Evolutionary conservation across 2,888 invertebrate species (phyloP).

Genomic region (Napeogenes inachia): DNA sequence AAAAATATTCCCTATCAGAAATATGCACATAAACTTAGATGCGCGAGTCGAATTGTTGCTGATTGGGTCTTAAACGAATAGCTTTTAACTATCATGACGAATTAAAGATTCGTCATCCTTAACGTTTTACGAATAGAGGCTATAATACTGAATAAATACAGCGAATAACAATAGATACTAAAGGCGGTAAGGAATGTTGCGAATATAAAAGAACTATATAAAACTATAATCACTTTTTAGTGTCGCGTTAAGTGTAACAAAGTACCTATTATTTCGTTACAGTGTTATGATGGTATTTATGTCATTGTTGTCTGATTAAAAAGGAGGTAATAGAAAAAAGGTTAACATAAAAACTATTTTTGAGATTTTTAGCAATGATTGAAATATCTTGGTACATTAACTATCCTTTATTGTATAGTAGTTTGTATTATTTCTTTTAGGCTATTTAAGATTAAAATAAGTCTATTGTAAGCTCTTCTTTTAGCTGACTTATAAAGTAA

Average conservation of each 20-base stretch:
- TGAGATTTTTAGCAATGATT: too few species aligned
- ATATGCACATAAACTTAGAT: conserved; percentile 17
- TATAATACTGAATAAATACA: neutral
- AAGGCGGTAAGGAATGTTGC: neutral
- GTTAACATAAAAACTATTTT: too few species aligned
- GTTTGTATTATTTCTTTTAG: too few species aligned
- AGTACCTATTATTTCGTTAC: neutral
- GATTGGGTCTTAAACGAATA: conserved; percentile 11
- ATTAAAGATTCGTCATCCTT: neutral
- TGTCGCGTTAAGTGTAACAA: neutral
- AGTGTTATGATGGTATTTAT: too few species aligned
- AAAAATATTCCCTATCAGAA: conserved; percentile 13
- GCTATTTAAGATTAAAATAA: too few species aligned
- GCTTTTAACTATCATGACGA: neutral
- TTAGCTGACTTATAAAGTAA: too few species aligned
- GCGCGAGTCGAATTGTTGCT: conserved; percentile 19
- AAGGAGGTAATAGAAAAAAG: too few species aligned
- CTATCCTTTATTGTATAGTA: too few species aligned
- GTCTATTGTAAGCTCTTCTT: too few species aligned
- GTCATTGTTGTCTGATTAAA: too few species aligned
- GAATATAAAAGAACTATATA: neutral
- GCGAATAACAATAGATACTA: neutral
- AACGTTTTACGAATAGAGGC: neutral
- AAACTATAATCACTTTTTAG: conserved; percentile 1
- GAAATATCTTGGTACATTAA: too few species aligned